A percentile compares a stretch with the other conserved stretches of the same genome.
Conservation (phyloP, 1,140 invertebrate species). For the Danaus melanippus region DNA sequence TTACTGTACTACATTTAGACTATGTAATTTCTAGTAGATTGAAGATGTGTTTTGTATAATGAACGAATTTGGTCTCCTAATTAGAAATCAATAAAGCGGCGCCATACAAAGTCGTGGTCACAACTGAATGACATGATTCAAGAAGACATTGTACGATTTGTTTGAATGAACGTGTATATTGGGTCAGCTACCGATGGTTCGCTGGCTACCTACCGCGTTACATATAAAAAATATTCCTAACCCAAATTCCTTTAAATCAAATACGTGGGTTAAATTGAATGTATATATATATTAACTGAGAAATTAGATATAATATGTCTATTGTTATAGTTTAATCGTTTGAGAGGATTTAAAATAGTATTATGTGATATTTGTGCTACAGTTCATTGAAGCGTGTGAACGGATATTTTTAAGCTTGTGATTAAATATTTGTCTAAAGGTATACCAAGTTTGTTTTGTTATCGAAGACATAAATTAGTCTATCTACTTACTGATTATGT, state of each 20-base stretch:
- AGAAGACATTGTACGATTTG: slow-evolving; percentile 67
- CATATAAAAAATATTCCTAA: slow-evolving; percentile 34
- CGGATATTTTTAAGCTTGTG: no score
- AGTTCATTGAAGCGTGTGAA: no score
- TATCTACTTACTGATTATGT: no score
- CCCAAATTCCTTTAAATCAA: slow-evolving; percentile 66
- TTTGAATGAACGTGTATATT: slow-evolving; percentile 61
- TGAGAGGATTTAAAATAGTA: neutral
- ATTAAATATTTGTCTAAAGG: no score
- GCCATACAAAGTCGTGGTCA: slow-evolving; percentile 18
- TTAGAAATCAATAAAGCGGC: no score
- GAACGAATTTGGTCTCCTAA: no score
- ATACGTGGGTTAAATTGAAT: slow-evolving; percentile 64
- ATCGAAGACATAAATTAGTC: no score
- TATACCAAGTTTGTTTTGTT: no score
- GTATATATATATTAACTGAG: slow-evolving; percentile 55
- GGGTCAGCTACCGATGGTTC: slow-evolving; percentile 65
- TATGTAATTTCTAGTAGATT: no score
- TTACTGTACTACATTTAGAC: no score
- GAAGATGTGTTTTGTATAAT: no score
- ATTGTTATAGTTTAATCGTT: slow-evolving; percentile 24
- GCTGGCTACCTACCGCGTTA: slow-evolving; percentile 63
- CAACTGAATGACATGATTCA: slow-evolving; percentile 42
- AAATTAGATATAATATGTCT: slow-evolving; percentile 19
- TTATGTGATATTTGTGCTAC: no score